Evolutionary conservation across 2,888 invertebrate genomes (phyloP), one percentile per base, ranked within the genome.

Genomic region (Phanerotoma sp.): DNA sequence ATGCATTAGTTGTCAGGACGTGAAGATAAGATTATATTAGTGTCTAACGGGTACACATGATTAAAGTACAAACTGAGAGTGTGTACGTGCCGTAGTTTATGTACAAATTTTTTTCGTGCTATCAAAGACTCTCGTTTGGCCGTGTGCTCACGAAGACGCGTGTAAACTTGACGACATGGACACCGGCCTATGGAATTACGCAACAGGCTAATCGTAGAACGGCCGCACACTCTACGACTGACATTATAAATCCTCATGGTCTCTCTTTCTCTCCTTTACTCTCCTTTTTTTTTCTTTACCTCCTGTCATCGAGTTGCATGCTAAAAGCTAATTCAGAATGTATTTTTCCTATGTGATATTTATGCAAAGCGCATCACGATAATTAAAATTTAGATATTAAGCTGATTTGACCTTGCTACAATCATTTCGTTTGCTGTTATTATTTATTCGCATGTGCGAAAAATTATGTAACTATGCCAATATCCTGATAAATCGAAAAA

Each of bases 201-300:
- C 45, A 62, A 62, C 52, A 45, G 53, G 54, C 54, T 54, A 56
- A 60, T 57, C 58, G 53, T 35, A 56, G 54, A 58, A 18, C 40
- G 38, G 5, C 18, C 21, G 32, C 33, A 13, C 4, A 16, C n/a
- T 18, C 33, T 30, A 35, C 18, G 13, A 44, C 21, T 52, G 45
- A 38, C 20, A 53, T 53, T 47, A 53, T 53, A 47, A 46, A 53
- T 47, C 32, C 45, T 51, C 25, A 7, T 10, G 20, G n/a, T 37
- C 15, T 37, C 38, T 48, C 18, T 5, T n/a, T 45, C 32, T 28
- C 16, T 30, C n/a, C n/a, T n/a, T n/a, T n/a, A n/a, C n/a, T n/a
- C n/a, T n/a, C n/a, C 10, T 28, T 25, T 38, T 11, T 38, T 22
- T 4, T 30, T 15, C 18, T 47, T 35, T 13, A 18, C 7, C 33